phyloP scores from a whole-genome alignment of 2,888 invertebrate species.

The Acleris laterana region DNA sequence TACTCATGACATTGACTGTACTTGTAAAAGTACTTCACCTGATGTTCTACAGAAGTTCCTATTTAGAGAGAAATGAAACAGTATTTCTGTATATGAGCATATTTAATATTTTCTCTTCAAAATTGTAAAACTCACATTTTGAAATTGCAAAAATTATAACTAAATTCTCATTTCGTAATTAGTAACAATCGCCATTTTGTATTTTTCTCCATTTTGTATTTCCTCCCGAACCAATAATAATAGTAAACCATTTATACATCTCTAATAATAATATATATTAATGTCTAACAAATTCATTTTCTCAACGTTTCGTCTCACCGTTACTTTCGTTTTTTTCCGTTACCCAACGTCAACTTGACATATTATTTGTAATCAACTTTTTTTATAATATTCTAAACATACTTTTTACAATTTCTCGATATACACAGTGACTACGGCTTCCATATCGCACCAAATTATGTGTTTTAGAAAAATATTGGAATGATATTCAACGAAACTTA shows the following conservation, averaged over 20 bases:
- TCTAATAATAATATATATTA: slow-evolving; percentile 83
- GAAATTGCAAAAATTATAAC: slow-evolving; percentile 84
- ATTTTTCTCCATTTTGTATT: slow-evolving; percentile 71
- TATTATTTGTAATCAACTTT: slow-evolving; percentile 75
- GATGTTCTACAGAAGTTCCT: neutral
- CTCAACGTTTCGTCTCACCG: slow-evolving; percentile 77
- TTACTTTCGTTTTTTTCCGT: slow-evolving; percentile 69
- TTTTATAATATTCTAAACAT: slow-evolving; percentile 76
- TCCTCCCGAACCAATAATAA: slow-evolving; percentile 80
- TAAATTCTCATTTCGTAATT: slow-evolving; percentile 84
- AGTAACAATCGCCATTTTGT: slow-evolving; percentile 83
- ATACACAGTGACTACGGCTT: slow-evolving; percentile 72
- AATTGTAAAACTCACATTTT: slow-evolving; percentile 85
- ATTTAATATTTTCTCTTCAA: slow-evolving; percentile 85
- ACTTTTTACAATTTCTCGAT: slow-evolving; percentile 76
- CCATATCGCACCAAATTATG: slow-evolving; percentile 69
- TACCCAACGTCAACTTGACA: slow-evolving; percentile 77
- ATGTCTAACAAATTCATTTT: slow-evolving; percentile 83
- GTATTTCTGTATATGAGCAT: slow-evolving; percentile 78
- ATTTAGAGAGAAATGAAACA: slow-evolving; percentile 56
- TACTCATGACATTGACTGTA: no score
- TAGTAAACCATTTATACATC: slow-evolving; percentile 83
- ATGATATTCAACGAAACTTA: slow-evolving; percentile 66
- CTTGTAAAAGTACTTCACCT: neutral
- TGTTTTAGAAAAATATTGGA: slow-evolving; percentile 78